Percentiles rank a stretch among this genome's conserved stretches.
These are phyloP conservation scores for Labeo rohita DNA, from an alignment of 2,113 vertebrate species.

Conservation along the genomic window DNA sequence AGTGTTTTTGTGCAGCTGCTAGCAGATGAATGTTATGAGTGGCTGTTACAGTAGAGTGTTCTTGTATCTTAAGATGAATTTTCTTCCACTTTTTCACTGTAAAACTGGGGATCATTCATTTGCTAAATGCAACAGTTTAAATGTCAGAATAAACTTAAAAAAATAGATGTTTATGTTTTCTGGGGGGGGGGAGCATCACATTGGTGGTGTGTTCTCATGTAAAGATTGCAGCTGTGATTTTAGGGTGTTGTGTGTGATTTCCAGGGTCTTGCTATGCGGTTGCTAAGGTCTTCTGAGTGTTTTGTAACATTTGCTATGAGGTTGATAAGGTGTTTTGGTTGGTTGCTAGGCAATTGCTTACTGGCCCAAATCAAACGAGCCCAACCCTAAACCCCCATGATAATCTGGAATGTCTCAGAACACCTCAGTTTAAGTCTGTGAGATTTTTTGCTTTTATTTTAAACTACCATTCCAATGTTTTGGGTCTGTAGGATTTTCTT, in stretches of 20 bases:
- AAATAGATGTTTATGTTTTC: not conserved
- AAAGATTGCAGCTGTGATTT: not conserved
- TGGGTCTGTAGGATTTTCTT: not conserved
- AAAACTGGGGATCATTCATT: not conserved
- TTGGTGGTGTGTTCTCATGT: not conserved
- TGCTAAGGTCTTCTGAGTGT: not conserved
- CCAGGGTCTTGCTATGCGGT: not conserved
- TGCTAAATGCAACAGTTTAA: not conserved
- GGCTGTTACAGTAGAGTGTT: not conserved
- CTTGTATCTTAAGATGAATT: not conserved
- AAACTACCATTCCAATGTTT: not conserved
- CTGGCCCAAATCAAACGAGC: not conserved
- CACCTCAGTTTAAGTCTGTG: not conserved
- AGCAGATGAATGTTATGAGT: not conserved
- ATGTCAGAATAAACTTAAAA: not conserved
- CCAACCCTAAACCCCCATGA: not conserved
- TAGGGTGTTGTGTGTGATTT: not conserved
- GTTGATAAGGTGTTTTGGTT: not conserved
- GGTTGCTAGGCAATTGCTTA: conserved; percentile 15
- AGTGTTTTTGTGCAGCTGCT: not conserved
- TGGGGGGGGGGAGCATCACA: not conserved
- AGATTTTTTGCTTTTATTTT: not conserved
- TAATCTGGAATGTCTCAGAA: not conserved
- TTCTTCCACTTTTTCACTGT: not conserved
- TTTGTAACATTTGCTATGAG: not conserved